Conservation (phyloP, 2,113 vertebrate species). For the Prunella himalayana region DNA sequence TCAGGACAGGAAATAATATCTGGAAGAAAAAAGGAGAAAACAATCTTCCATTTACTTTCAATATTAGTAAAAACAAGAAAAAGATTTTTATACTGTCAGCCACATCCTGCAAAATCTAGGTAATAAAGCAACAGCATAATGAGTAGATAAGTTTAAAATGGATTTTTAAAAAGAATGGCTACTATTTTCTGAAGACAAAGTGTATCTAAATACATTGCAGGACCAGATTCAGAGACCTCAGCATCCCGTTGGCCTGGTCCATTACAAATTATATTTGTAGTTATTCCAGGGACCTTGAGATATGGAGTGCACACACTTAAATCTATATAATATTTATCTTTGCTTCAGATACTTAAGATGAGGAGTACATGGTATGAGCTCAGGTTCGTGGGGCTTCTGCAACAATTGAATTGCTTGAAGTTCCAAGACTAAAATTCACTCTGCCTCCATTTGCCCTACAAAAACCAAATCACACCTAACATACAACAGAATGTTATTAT, state of each 20-base stretch:
- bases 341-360: not conserved
- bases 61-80: not conserved
- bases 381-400: not conserved
- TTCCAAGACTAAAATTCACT: not conserved
- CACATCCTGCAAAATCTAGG: not conserved
- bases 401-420: not conserved
- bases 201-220: not conserved
- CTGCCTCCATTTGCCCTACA: not conserved
- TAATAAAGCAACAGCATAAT: slow-evolving; percentile 4
- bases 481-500: not conserved
- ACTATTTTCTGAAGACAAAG: not conserved
- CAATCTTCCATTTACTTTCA: not conserved
- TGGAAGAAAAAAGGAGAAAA: not conserved
- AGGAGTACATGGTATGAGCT: not conserved
- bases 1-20: slow-evolving; percentile 22
- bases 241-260: not conserved
- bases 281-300: not conserved
- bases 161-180: slow-evolving; percentile 1
- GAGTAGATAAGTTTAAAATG: slow-evolving; percentile 7
- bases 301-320: not conserved
- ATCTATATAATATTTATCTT: not conserved
- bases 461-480: not conserved
- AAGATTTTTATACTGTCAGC: not conserved
- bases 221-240: not conserved
- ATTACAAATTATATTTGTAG: not conserved